Evolutionary conservation across 2,797 vertebrate genomes (phyloP), one percentile per base, ranked within the genome.

Genomic region (Microctenopoma stevenorrisi): DNA sequence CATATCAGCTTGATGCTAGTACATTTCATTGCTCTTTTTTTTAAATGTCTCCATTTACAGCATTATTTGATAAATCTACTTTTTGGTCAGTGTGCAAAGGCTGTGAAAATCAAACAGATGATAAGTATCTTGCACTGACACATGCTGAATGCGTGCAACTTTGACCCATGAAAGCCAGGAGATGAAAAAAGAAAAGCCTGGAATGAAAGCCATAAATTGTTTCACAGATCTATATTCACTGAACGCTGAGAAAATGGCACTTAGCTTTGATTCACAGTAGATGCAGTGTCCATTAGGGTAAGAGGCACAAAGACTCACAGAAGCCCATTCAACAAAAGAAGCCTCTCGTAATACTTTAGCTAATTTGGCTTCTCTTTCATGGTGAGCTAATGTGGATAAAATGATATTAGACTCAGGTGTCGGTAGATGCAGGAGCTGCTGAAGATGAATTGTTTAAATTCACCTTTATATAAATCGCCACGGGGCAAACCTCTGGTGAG

Each of bases 171-270:
- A 66, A 76, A 73, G 35, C n/a, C 50, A 25, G 25, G 25, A 54
- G 50, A 65, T 33, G 28, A 44, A 63, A 46, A 58, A 55, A 64
- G 64, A 83, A 68, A 68, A 56, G 57, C 53, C 7, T 15, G 50
- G 52, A 69, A 74, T 76, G 14, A 74, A 82, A 63, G 14, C 42
- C 13, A 16, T 56, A 64, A 81, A 78, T 71, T 58, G 63, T 60
- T 82, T 80, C 48, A 51, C 18, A 40, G 30, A 76, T 53, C 69
- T 46, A 52, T 66, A 53, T 64, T 78, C 56, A 79, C 72, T 83
- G 65, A 74, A 78, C 62, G 66, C n/a, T 13, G 43, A 60, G 54
- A 70, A 84, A 85, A 82, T 77, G 63, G 64, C 54, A 81, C 71
- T 78, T 68, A 54, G 56, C 79, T 70, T 54, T 68, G 46, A 85